Conservation (phyloP, 2,113 vertebrate genomes). For the Cochlearius cochlearius region DNA sequence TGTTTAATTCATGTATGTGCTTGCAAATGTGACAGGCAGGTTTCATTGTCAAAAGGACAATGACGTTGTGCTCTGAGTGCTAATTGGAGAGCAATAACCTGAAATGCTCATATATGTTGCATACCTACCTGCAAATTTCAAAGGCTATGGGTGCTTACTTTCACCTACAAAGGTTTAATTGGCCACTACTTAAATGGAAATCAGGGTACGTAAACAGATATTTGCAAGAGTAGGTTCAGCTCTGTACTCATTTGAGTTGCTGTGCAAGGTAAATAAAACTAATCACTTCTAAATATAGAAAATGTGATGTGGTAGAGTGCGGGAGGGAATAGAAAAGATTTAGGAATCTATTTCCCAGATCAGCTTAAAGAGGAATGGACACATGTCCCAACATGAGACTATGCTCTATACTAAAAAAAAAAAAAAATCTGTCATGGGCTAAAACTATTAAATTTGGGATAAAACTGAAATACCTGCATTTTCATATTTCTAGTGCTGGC, state of each 20-base stretch:
- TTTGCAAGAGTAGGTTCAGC: background rate
- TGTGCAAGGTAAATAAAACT: constrained; percentile 38
- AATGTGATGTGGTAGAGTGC: background rate
- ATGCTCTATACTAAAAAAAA: background rate
- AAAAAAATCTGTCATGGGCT: background rate
- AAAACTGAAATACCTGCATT: background rate
- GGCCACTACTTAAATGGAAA: constrained; percentile 26
- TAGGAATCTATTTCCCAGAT: background rate
- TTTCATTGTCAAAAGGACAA: constrained; percentile 44
- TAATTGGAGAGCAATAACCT: background rate
- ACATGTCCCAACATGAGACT: background rate
- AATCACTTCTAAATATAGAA: constrained; percentile 33
- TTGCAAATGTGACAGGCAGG: background rate
- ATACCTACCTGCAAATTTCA: background rate
- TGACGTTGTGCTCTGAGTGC: background rate
- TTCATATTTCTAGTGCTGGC: background rate
- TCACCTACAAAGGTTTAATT: constrained; percentile 25
- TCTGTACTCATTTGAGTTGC: background rate
- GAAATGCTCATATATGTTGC: background rate
- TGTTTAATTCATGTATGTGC: constrained; percentile 31
- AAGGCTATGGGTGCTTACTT: background rate
- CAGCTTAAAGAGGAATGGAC: background rate
- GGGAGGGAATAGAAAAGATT: background rate
- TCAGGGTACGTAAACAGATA: constrained; percentile 25
- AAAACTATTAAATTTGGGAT: background rate